Base-by-base conservation (phyloP, 1,140 invertebrate genomes). In the Drosophila elegans region DNA sequence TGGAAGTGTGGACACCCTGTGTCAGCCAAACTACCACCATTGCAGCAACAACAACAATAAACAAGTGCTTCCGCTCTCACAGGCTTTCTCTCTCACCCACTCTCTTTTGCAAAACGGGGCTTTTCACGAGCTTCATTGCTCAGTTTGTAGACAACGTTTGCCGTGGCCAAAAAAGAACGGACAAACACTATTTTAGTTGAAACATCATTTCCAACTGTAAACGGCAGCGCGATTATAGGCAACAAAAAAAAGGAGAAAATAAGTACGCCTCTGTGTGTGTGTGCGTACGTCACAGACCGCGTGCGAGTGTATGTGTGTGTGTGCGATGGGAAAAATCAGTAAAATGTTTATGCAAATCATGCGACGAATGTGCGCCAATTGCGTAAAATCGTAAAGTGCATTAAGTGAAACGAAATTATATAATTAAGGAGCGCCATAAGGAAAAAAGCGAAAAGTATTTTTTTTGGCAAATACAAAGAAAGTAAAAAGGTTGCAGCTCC, bases 301-400 rank as follows among this genome's bases (percentile, higher is more conserved):
- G 61, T 39, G 48, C 25, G 29, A 32, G 29, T 32, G 29, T 32
- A 7, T 32, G 66, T 56, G 61, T 49, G 34, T 27, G 48, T 63
- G 74, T 74, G 62, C 34, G 60, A 39, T 63, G 56, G 38, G 57
- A 66, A 85, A 84, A 80, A 80, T 85, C 62, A 66, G 63, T 81
- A 81, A 86, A 86, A 81, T 85, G 76, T 78, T 85, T 78, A 78
- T 78, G 74, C 74, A 86, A 81, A 84, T 85, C 60, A 55, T 73
- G 68, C 67, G 51, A 81, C 48, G 79, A 80, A 71, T 79, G 53
- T 83, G 76, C 71, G 78, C 78, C 55, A 86, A 81, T 78, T 74
- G 78, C 61, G 68, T 74, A 56, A 81, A 72, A 73, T 77, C 53
- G 52, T 80, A 74, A 81, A 82, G 69, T 80, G 74, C 68, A 74